phyloP scores from a whole-genome alignment of 2,888 invertebrate genomes.

The Gastracanthus pulcherrimus region DNA sequence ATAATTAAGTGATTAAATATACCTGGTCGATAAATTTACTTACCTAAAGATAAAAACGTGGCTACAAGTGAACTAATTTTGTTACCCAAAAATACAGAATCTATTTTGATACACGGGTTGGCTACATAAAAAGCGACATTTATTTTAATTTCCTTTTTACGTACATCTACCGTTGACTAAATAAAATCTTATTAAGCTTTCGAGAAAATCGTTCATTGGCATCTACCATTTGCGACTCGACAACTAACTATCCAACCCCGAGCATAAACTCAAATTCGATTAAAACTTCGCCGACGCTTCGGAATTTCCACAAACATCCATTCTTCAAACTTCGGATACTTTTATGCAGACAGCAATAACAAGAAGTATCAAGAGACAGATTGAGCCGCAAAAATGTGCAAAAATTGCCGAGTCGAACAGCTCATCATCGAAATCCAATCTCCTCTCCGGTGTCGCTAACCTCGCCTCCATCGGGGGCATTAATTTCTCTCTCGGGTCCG shows the following conservation, averaged over 20 bases:
- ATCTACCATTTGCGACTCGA: background rate
- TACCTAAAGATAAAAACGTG: no score
- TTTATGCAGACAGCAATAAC: background rate
- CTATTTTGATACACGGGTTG: no score
- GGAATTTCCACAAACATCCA: background rate
- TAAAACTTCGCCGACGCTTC: background rate
- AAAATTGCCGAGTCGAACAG: background rate
- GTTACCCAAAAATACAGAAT: no score
- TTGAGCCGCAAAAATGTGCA: background rate
- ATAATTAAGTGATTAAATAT: no score
- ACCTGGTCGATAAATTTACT: no score
- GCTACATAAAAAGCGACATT: no score
- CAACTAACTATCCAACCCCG: background rate
- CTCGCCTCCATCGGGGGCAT: background rate
- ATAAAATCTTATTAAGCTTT: background rate
- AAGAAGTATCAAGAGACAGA: background rate
- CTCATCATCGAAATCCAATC: slow-evolving; percentile 25
- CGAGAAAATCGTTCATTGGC: background rate
- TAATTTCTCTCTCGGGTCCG: no score
- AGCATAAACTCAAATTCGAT: no score
- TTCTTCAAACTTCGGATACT: background rate
- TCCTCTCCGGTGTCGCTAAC: slow-evolving; percentile 12
- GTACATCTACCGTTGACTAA: no score
- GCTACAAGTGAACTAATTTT: no score
- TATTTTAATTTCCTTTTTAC: no score